Percentiles rank a stretch among this genome's conserved stretches.
Evolutionary conservation across 35 echinoderm and acorn worm genomes (phyloP).

Genomic region (Apostichopus japonicus): DNA sequence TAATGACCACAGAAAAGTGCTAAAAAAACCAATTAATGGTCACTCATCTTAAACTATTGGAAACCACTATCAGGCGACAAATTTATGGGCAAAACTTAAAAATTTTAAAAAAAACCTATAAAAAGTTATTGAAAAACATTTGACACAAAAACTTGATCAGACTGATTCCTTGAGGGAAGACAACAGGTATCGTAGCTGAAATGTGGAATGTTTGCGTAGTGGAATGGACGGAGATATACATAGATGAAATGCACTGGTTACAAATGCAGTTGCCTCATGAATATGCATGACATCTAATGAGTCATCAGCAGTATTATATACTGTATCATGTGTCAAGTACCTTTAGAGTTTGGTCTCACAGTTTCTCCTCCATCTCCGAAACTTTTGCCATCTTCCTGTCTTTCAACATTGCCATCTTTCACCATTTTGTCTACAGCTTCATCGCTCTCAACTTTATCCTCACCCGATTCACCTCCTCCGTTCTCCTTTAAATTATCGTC

Average conservation of each 20-base stretch:
- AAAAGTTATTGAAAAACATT: too few species aligned
- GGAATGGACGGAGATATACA: background rate
- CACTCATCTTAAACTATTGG: too few species aligned
- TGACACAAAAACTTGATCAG: too few species aligned
- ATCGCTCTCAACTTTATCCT: background rate
- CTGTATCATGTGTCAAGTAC: background rate
- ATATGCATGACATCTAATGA: background rate
- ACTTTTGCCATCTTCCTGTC: background rate
- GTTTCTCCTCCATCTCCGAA: background rate
- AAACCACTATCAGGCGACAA: too few species aligned
- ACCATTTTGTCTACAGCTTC: background rate
- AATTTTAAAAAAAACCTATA: too few species aligned
- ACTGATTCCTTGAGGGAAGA: too few species aligned
- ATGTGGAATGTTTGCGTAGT: too few species aligned
- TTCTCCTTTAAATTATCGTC: background rate
- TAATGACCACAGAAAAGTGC: too few species aligned
- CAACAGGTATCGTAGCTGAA: too few species aligned
- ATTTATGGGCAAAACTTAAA: too few species aligned
- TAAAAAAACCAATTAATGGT: too few species aligned
- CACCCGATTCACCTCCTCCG: background rate
- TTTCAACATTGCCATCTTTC: background rate
- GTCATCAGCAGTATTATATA: background rate
- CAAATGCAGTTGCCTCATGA: background rate
- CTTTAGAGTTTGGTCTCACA: constrained; percentile 21
- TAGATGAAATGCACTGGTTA: too few species aligned